Evolutionary conservation across 2,113 vertebrate genomes (phyloP).

Genomic region (Carlito syrichta): DNA sequence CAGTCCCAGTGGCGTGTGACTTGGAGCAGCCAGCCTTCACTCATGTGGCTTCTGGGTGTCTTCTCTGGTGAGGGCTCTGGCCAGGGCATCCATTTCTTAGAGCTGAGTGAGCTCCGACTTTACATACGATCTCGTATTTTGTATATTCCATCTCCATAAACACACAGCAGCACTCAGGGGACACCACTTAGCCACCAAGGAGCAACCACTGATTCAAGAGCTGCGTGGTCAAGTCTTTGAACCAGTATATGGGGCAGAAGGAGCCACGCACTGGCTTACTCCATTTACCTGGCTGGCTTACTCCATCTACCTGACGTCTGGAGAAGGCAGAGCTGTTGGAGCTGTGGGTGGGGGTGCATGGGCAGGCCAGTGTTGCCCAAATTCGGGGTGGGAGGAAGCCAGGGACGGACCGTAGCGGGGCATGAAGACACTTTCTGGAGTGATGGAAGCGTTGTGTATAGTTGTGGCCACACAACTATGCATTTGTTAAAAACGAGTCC

Average conservation of each 20-base stretch:
- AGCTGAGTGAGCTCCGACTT: neutral
- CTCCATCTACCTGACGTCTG: neutral
- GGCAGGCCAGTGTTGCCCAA: no score
- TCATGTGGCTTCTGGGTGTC: no score
- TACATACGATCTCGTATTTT: neutral
- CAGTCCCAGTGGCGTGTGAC: no score
- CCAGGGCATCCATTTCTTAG: neutral
- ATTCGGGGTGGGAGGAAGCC: no score
- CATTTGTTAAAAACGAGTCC: neutral
- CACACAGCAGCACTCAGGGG: no score
- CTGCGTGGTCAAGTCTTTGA: accelerated
- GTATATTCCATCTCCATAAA: neutral
- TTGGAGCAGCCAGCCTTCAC: accelerated
- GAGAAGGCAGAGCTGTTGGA: neutral
- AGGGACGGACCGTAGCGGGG: no score
- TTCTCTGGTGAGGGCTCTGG: neutral
- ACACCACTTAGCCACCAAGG: accelerated
- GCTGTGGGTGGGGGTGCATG: no score
- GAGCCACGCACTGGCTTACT: neutral
- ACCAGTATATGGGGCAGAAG: accelerated
- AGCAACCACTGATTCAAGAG: accelerated
- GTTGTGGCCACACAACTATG: no score
- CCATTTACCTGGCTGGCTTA: no score
- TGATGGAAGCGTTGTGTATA: accelerated
- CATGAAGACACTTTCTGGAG: accelerated